A percentile compares a stretch with the other conserved stretches of the same genome.
Evolutionary conservation across 2,113 vertebrate genomes (phyloP).

Genomic region (Chloroceryle aenea): DNA sequence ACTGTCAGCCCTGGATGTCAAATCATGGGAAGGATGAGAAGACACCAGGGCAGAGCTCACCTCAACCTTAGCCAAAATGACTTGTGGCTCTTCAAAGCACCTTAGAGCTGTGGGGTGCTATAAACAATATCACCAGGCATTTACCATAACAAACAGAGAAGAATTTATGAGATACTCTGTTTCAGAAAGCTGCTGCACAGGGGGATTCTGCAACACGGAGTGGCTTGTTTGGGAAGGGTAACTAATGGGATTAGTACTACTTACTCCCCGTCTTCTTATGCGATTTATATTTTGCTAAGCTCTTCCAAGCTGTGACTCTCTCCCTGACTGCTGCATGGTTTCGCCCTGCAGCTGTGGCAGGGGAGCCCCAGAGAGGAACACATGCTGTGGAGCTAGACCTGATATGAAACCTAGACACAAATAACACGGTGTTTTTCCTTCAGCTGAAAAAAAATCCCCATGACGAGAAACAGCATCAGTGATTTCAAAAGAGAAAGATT

Average conservation of each 20-base stretch:
- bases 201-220: neutral
- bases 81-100: neutral
- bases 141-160: accelerated
- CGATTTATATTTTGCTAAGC: neutral
- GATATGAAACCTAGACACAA: neutral
- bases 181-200: neutral
- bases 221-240: neutral
- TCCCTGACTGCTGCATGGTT: accelerated
- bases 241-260: constrained; percentile 12
- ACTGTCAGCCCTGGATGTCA: accelerated
- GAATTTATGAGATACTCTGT: neutral
- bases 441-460: neutral
- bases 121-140: accelerated
- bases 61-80: neutral
- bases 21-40: neutral
- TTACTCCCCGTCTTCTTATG: neutral
- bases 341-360: neutral
- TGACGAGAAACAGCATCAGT: neutral
- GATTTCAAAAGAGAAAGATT: neutral
- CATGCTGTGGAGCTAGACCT: neutral
- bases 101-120: neutral
- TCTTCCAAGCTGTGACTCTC: neutral
- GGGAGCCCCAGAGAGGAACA: neutral
- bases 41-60: neutral
- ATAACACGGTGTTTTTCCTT: neutral